Evolutionary conservation across 2,113 vertebrate species (phyloP).

Genomic region (Tauraco erythrolophus): DNA sequence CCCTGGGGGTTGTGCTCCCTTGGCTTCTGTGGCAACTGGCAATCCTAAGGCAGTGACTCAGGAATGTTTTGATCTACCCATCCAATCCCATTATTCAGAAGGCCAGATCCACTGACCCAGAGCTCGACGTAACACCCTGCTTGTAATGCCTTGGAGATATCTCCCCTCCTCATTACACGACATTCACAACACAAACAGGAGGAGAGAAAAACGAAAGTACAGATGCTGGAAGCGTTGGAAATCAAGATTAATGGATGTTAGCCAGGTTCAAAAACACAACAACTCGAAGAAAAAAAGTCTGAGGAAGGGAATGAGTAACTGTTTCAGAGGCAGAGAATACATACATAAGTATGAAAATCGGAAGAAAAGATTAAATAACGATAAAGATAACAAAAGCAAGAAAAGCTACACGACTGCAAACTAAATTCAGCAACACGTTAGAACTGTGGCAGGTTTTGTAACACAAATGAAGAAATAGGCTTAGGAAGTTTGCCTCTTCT

Average conservation of each 20-base stretch:
- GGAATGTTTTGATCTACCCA: constrained; percentile 37
- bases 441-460: background rate
- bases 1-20: background rate
- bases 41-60: background rate
- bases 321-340: background rate
- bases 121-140: constrained; percentile 32
- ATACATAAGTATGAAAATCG: background rate
- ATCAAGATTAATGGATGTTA: background rate
- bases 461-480: accelerated
- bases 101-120: constrained; percentile 49
- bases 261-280: accelerated
- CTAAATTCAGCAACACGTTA: background rate
- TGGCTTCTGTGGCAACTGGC: background rate
- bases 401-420: background rate
- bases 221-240: accelerated
- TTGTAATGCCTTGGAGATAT: background rate
- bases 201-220: background rate
- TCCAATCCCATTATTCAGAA: constrained; percentile 35
- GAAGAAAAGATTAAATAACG: background rate
- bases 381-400: background rate
- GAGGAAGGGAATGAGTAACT: background rate
- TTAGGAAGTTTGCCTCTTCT: background rate
- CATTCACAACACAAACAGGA: background rate
- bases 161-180: background rate
- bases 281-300: background rate